Conservation (phyloP, 1,140 invertebrate species). For the Chelonus insularis region DNA sequence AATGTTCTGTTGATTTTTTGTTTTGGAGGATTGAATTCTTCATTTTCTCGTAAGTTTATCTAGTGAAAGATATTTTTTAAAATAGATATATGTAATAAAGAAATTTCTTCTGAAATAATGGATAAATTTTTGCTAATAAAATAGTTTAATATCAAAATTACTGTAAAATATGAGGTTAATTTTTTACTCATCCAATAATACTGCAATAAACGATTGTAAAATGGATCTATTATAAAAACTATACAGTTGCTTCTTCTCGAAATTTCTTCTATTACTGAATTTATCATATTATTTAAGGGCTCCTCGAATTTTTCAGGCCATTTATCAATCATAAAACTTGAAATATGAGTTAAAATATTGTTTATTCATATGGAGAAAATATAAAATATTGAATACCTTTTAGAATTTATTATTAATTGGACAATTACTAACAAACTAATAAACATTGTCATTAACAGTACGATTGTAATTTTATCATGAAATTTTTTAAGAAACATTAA, state of each 20-base stretch:
- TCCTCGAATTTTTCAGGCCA: conserved; percentile 13
- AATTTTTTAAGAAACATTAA: too few relatives aligned
- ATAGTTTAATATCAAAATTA: too few relatives aligned
- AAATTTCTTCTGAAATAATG: background rate
- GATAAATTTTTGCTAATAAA: background rate
- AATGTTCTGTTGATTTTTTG: conserved; percentile 62
- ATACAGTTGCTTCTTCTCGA: conserved; percentile 40
- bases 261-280: conserved; percentile 42
- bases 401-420: too few relatives aligned
- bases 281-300: conserved; percentile 38
- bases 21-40: conserved; percentile 68
- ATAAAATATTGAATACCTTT: too few relatives aligned
- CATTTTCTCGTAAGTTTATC: conserved; percentile 66
- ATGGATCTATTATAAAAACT: conserved; percentile 46
- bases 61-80: too few relatives aligned
- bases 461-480: too few relatives aligned
- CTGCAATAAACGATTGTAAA: conserved; percentile 41
- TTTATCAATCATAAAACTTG: conserved; percentile 13
- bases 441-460: too few relatives aligned
- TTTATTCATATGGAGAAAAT: too few relatives aligned
- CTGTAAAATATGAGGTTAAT: conserved; percentile 6
- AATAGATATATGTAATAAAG: conserved; percentile 14
- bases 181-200: conserved; percentile 21
- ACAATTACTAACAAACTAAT: too few relatives aligned
- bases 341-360: background rate